Base-by-base conservation (phyloP, 2,888 invertebrate species). In the Dinocampus coccinellae region DNA sequence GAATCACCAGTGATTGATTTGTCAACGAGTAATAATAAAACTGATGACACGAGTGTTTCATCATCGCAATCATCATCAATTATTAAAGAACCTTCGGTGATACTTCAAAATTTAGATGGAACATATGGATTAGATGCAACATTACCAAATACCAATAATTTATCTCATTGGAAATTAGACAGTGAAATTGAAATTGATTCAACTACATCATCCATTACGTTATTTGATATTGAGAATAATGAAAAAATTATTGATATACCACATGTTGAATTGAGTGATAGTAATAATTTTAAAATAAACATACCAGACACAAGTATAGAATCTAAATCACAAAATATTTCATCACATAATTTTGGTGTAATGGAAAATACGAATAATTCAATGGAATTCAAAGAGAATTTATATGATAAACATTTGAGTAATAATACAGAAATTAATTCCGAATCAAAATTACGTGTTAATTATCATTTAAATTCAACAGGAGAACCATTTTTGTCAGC, bases 1-100 rank as follows among this genome's bases (percentile, higher is more conserved):
- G 92, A 93, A 79, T 91, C 95, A 16, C 92, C 93, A 20, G 81
- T 92, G n/a, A 89, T 92, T 68, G 93, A 93, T 79, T 87, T 92
- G 53, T 89, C 90, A 65, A 82, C 71, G 4, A 74, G 72, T 0
- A 71, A 66, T 2, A 73, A 39, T 10, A 70, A 69, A 9, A 70
- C 71, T 16, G 74, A 75, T 42, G 74, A 76, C 20, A 72, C 75
- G 26, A 75, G 74, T 64, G 53, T 69, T 26, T 70, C 76, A 13
- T 75, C 76, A 24, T 73, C 73, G 33, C 68, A 57, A 55, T 71
- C 67, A 11, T 67, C 65, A 22, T 66, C 63, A 9, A 52, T 63
- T 3, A 39, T 70, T 10, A 71, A 73, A 60, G 75, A 76, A 10
- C 58, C 74, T 22, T 74, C 76, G 22, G 69, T 72, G 24, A 57